phyloP scores from a whole-genome alignment of 2,113 vertebrate genomes.

The Laterallus jamaicensis region DNA sequence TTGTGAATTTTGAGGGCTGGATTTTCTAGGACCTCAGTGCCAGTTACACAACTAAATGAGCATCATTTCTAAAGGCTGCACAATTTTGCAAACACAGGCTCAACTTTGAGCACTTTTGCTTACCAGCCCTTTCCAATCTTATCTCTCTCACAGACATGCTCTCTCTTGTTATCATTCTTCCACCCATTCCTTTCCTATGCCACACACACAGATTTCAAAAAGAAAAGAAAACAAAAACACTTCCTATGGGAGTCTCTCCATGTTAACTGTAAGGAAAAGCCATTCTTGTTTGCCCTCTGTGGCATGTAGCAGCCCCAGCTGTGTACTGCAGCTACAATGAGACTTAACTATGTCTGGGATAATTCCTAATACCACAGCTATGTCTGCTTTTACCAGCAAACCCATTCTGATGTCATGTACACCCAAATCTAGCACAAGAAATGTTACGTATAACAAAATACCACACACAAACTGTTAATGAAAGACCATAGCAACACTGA shows the following conservation, averaged over 20 bases:
- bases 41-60: not conserved
- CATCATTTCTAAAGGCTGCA: not conserved
- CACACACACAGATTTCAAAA: slow-evolving; percentile 39
- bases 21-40: not conserved
- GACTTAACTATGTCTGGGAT: slow-evolving; percentile 21
- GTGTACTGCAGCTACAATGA: slow-evolving; percentile 49
- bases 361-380: slow-evolving; percentile 55
- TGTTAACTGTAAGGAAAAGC: slow-evolving; percentile 39
- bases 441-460: not conserved
- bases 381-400: slow-evolving; percentile 37
- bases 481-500: not conserved
- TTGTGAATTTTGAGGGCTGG: not conserved
- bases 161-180: slow-evolving; percentile 55
- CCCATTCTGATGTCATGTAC: not conserved
- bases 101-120: slow-evolving; percentile 28
- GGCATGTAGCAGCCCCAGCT: slow-evolving; percentile 43
- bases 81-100: not conserved
- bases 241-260: slow-evolving; percentile 41
- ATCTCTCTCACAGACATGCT: slow-evolving; percentile 33
- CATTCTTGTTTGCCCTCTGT: slow-evolving; percentile 6
- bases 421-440: not conserved
- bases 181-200: slow-evolving; percentile 21
- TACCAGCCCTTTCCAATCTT: slow-evolving; percentile 52
- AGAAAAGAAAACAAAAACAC: slow-evolving; percentile 25
- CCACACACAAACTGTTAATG: not conserved